Conservation (phyloP, 1,140 invertebrate genomes). For the Penaeus indicus region DNA sequence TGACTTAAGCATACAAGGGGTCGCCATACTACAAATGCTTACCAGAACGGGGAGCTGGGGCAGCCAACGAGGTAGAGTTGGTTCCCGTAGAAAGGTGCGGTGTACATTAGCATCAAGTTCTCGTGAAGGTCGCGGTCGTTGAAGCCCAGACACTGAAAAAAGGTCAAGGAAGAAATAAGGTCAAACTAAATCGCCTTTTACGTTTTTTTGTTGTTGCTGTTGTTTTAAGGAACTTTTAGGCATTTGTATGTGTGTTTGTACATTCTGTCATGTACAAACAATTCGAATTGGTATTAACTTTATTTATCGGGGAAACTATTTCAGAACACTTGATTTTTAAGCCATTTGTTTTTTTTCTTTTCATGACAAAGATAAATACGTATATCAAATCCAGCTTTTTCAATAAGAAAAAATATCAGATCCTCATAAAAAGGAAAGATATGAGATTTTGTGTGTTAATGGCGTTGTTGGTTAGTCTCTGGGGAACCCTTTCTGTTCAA, state of each 20-base stretch:
- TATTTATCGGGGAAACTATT: background rate
- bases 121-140: constrained; percentile 52
- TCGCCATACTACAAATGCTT: background rate
- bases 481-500: too few species aligned
- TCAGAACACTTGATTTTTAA: background rate
- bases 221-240: too few species aligned
- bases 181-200: background rate
- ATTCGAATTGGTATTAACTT: background rate
- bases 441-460: too few species aligned
- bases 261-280: too few species aligned
- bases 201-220: too few species aligned
- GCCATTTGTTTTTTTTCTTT: too few species aligned
- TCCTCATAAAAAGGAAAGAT: too few species aligned
- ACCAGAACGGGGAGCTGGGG: constrained; percentile 53
- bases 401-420: too few species aligned
- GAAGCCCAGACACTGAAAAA: constrained; percentile 49
- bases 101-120: constrained; percentile 44
- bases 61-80: constrained; percentile 51
- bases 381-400: too few species aligned
- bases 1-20: too few species aligned
- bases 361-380: background rate
- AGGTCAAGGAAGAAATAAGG: background rate
- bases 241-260: too few species aligned
- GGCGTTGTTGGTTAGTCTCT: too few species aligned
- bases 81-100: constrained; percentile 37